Evolutionary conservation across 2,888 invertebrate species (phyloP), one percentile per base, ranked within the genome.

Genomic region (Thelaira solivaga): DNA sequence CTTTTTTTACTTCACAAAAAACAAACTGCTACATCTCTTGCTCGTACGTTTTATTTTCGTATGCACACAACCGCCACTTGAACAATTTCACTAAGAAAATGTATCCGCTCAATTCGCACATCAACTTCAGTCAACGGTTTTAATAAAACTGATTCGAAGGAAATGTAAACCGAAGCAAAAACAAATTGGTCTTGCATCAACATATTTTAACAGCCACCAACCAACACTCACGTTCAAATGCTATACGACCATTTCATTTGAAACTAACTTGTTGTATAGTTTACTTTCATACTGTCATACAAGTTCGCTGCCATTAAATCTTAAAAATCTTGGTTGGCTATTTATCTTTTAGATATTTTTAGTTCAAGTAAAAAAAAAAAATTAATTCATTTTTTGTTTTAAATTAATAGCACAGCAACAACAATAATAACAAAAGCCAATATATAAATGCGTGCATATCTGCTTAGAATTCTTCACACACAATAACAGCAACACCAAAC

Each of bases 301-400:
- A 55, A 24, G 64, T 72, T n/a, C n/a, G n/a, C n/a, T 64, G 61
- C 55, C 10, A 34, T 55, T 45, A 29, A 0, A 31, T 13, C 1
- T 31, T 47, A 22, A 8, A 7, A 1, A 39, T 26, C 53, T 68
- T 47, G 20, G 51, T 51, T n/a, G n/a, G n/a, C n/a, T n/a, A n/a
- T n/a, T n/a, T 61, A 75, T 68, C 68, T 75, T 55, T n/a, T 36
- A 75, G 68, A 75, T 68, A 75, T 18, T 67, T 61, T 29, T n/a
- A 16, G 7, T 13, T 31, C 18, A 13, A 36, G 18, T 24, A 47
- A n/a, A n/a, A n/a, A n/a, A n/a, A n/a, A n/a, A n/a, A n/a, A n/a
- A n/a, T n/a, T n/a, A n/a, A n/a, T n/a, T n/a, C n/a, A n/a, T n/a
- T n/a, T n/a, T n/a, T n/a, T n/a, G 18, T 55, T 43, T 67, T 31